phyloP scores from a whole-genome alignment of 2,113 vertebrate species.

The Syngnathus floridae region DNA sequence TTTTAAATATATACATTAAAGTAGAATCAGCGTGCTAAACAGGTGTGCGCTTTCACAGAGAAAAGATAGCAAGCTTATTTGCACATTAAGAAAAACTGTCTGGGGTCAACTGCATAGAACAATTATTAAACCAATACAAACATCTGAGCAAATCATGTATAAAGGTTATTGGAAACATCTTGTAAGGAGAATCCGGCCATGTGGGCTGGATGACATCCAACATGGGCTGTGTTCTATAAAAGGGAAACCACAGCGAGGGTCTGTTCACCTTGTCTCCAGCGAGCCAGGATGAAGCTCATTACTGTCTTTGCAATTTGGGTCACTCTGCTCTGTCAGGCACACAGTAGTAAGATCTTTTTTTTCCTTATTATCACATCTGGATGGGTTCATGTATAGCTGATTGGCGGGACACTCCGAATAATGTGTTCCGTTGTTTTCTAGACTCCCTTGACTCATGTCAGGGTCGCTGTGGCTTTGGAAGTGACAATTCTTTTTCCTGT shows the following conservation, averaged over 20 bases:
- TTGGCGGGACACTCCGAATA: background rate
- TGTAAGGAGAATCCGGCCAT: background rate
- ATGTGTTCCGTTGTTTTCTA: slow-evolving; percentile 23
- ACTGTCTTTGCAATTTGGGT: slow-evolving; percentile 44
- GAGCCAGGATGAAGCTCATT: slow-evolving; percentile 53
- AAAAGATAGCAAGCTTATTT: slow-evolving; percentile 5
- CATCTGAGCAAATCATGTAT: background rate
- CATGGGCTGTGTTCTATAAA: slow-evolving; percentile 57
- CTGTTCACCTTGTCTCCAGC: slow-evolving; percentile 6
- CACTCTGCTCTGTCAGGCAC: slow-evolving; percentile 51
- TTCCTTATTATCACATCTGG: background rate
- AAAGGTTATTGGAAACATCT: background rate
- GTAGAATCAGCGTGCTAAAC: background rate
- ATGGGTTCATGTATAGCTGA: background rate
- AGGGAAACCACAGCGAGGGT: slow-evolving; percentile 5
- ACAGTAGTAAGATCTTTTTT: slow-evolving; percentile 60
- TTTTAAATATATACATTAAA: slow-evolving; percentile 7
- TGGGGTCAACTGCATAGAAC: background rate
- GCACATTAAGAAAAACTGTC: background rate
- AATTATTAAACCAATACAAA: slow-evolving; percentile 3
- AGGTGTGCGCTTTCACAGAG: slow-evolving; percentile 39
- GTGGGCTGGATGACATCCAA: slow-evolving; percentile 15
- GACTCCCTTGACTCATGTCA: slow-evolving; percentile 61
- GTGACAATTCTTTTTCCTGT: slow-evolving; percentile 54
- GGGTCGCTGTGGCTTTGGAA: slow-evolving; percentile 58